Conservation (phyloP, 2,888 invertebrate species). For the Yponomeuta evonymella region DNA sequence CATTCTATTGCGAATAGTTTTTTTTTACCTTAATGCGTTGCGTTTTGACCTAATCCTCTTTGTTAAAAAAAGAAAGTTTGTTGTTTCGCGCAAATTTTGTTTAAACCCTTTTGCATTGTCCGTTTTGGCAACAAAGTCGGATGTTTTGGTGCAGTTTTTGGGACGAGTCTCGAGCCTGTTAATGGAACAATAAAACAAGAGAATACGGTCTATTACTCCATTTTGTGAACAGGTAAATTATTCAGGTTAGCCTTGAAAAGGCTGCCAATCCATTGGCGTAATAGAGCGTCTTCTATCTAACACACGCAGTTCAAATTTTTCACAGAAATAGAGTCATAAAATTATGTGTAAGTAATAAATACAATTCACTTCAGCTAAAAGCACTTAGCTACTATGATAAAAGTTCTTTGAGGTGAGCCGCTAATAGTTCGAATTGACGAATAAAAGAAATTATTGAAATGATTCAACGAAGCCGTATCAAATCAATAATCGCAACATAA, state of each 20-base stretch:
- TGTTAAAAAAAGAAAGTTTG: constrained; percentile 59
- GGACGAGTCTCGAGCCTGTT: constrained; percentile 27
- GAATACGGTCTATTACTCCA: constrained; percentile 3
- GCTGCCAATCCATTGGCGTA: background rate
- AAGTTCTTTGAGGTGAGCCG: constrained; percentile 7
- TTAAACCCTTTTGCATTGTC: constrained; percentile 47
- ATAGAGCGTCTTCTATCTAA: background rate
- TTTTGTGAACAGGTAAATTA: background rate
- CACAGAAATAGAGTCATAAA: constrained; percentile 11
- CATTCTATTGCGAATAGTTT: constrained; percentile 21
- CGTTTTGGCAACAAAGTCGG: constrained; percentile 37
- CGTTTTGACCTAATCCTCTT: constrained; percentile 39
- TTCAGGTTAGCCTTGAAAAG: background rate
- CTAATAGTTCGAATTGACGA: background rate
- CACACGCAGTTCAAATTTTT: background rate
- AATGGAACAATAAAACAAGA: constrained; percentile 25
- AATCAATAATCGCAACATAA: constrained; percentile 67
- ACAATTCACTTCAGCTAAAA: constrained; percentile 3
- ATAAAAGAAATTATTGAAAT: constrained; percentile 35
- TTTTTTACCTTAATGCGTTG: constrained; percentile 45
- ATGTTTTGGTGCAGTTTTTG: constrained; percentile 27
- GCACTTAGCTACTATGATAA: constrained; percentile 1
- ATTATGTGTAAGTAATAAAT: constrained; percentile 4
- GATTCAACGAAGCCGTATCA: constrained; percentile 57
- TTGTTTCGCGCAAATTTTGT: constrained; percentile 41